These are phyloP conservation scores for Harlomillsia oculata DNA, from an alignment of 1,140 invertebrate genomes.

Conservation along the genomic window DNA sequence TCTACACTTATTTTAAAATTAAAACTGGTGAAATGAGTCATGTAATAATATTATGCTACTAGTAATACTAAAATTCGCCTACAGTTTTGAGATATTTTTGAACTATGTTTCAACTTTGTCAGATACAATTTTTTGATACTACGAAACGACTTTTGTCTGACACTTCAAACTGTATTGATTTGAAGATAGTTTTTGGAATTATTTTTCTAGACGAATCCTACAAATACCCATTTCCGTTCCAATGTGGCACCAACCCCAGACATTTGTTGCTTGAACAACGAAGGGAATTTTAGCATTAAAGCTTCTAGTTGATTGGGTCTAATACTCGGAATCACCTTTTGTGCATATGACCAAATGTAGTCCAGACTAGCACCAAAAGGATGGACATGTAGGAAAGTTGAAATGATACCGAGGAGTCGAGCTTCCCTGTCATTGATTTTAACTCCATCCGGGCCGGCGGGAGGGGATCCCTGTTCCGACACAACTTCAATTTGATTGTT, in stretches of 20 bases:
- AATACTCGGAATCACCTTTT: slow-evolving; percentile 58
- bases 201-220: slow-evolving; percentile 46
- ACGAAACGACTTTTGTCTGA: too few species aligned
- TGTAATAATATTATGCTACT: too few species aligned
- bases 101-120: too few species aligned
- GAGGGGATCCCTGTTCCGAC: slow-evolving; percentile 35
- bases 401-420: slow-evolving; percentile 51
- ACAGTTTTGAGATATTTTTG: too few species aligned
- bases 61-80: too few species aligned
- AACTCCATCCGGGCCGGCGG: slow-evolving; percentile 12
- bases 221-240: slow-evolving; percentile 67
- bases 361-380: slow-evolving; percentile 75
- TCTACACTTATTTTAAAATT: too few species aligned
- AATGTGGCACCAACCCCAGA: slow-evolving; percentile 65
- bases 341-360: slow-evolving; percentile 73
- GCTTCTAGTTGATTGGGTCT: slow-evolving; percentile 61
- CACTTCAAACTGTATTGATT: too few species aligned
- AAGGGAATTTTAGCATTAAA: slow-evolving; percentile 61
- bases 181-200: too few species aligned
- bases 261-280: slow-evolving; percentile 63
- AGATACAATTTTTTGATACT: too few species aligned
- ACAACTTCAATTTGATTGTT: slow-evolving; percentile 25
- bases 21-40: too few species aligned
- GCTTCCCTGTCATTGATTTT: slow-evolving; percentile 42
- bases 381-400: slow-evolving; percentile 76